A percentile compares a stretch with the other conserved stretches of the same genome.
These are phyloP conservation scores for Tichodroma muraria DNA, from an alignment of 2,113 vertebrate genomes.

Conservation along the genomic window DNA sequence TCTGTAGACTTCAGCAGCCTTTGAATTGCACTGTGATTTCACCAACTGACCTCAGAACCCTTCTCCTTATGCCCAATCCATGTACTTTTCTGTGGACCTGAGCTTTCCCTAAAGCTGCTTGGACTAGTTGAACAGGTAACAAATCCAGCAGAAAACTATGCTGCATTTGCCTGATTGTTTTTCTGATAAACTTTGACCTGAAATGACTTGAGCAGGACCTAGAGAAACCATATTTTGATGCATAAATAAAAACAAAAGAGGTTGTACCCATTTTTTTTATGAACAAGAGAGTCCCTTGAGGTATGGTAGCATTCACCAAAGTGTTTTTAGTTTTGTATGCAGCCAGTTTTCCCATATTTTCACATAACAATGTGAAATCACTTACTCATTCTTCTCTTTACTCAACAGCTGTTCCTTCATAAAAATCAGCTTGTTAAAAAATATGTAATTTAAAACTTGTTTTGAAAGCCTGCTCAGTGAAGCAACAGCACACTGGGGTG, in stretches of 20 bases:
- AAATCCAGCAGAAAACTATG: not conserved
- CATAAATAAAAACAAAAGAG: not conserved
- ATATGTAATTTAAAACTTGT: not conserved
- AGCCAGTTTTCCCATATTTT: not conserved
- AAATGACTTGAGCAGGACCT: not conserved
- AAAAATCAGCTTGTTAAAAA: not conserved
- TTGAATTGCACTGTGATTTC: not conserved
- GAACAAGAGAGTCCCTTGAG: not conserved
- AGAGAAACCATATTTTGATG: not conserved
- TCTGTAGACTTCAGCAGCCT: not conserved
- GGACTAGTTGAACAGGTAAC: not conserved
- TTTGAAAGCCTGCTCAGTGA: not conserved
- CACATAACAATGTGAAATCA: too few relatives aligned
- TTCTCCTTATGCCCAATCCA: not conserved
- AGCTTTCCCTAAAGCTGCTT: not conserved
- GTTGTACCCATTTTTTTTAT: not conserved
- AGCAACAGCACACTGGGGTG: not conserved
- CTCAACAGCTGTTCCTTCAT: not conserved
- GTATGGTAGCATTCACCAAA: not conserved
- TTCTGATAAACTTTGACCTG: not conserved
- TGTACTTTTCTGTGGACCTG: not conserved
- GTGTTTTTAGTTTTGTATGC: not conserved
- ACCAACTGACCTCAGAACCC: not conserved
- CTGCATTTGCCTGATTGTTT: not conserved
- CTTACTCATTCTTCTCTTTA: not conserved